phyloP scores from a whole-genome alignment of 2,888 invertebrate genomes.

The Tiliacea aurago region DNA sequence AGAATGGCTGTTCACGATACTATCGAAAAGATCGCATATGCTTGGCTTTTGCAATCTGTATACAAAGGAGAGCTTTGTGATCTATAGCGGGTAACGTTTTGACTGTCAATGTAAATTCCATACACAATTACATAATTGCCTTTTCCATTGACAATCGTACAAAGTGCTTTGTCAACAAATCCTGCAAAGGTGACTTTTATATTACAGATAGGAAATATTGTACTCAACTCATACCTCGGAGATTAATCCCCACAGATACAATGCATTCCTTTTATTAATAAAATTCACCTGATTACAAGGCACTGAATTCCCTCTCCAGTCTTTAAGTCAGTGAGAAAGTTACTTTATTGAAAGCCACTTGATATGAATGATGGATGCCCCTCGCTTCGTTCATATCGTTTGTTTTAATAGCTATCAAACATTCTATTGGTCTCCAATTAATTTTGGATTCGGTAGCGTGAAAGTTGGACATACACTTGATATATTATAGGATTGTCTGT shows the following conservation, averaged over 20 bases:
- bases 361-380: constrained; percentile 77
- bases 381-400: constrained; percentile 60
- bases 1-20: too few species aligned
- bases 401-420: constrained; percentile 69
- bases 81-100: too few species aligned
- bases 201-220: neutral
- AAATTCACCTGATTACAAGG: constrained; percentile 50
- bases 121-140: too few species aligned
- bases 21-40: too few species aligned
- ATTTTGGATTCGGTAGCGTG: constrained; percentile 65
- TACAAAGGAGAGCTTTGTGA: too few species aligned
- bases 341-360: constrained; percentile 59
- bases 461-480: constrained; percentile 55
- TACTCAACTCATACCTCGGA: neutral
- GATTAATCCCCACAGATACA: constrained; percentile 47
- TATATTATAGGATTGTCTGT: constrained; percentile 52
- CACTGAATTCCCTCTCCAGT: constrained; percentile 29
- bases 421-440: constrained; percentile 69
- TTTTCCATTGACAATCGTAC: constrained; percentile 10
- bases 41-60: too few species aligned
- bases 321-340: constrained; percentile 51
- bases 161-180: constrained; percentile 6
- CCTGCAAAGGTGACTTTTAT: neutral
- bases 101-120: too few species aligned
- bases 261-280: constrained; percentile 54